Conservation (phyloP, 2,113 vertebrate genomes). For the Gnathochromis pfefferi region DNA sequence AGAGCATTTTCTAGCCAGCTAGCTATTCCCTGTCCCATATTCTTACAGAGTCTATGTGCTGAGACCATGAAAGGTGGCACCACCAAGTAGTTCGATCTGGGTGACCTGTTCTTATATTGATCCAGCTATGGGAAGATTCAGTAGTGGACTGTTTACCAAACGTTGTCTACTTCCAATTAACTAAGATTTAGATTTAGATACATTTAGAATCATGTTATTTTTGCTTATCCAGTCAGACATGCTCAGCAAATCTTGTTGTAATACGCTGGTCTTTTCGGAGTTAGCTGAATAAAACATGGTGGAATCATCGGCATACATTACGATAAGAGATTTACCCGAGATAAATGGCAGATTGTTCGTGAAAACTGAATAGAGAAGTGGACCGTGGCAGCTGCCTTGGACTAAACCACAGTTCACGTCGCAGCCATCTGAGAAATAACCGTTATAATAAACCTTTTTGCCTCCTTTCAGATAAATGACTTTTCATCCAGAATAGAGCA, state of each 20-base stretch:
- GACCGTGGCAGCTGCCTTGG: neutral
- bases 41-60: neutral
- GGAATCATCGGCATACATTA: neutral
- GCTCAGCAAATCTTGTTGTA: neutral
- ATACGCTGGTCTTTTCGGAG: neutral
- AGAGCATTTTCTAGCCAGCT: neutral
- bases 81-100: neutral
- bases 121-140: neutral
- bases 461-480: neutral
- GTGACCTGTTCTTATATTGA: neutral
- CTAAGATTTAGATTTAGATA: neutral
- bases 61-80: neutral
- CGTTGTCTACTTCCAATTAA: neutral
- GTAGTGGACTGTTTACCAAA: neutral
- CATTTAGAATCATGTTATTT: neutral
- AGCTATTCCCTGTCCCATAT: neutral
- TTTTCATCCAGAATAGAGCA: neutral
- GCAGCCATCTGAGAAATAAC: neutral
- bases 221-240: neutral
- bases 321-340: neutral
- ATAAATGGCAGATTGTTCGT: neutral
- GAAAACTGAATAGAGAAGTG: neutral
- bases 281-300: neutral
- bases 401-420: neutral
- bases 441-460: neutral